Evolutionary conservation across 1,140 invertebrate genomes (phyloP), one percentile per base, ranked within the genome.

Genomic region (Vanessa atalanta): DNA sequence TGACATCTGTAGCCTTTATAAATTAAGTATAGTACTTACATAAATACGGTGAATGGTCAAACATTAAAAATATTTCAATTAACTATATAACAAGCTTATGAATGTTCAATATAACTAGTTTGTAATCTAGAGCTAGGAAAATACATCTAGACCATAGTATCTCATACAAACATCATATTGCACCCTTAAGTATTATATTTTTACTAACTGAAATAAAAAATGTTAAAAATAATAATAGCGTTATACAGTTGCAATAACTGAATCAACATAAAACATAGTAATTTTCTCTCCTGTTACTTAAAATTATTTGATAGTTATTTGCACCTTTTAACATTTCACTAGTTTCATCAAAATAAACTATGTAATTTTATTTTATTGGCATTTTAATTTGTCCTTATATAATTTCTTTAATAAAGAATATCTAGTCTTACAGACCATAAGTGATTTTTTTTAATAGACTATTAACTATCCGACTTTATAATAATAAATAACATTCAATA

Each of bases 311-410:
- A 73, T 65, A 70, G 79, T 87, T 83, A 81, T 88, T 89, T 88
- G 88, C 88, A 89, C 88, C 88, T 89, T 89, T 88, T 88, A 88
- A 89, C 87, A 81, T 85, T 78, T 86, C 81, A 79, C 77, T 78
- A 78, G 69, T 75, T 73, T 75, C 69, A 77, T 72, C 77, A 60
- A 79, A 83, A 80, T 79, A 82, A 79, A 82, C 8, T 60, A 60
- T 76, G 77, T 73, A 79, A 72, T 72, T 68, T 75, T 71, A 72
- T 63, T 63, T 50, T 55, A 57, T 47, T 64, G 20, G 47, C 11
- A 48, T 65, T 69, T 73, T 50, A 43, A 43, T 43, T 43, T 43
- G 9, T 43, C 37, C 37, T 43, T 43, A 43, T 43, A 43, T 43
- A 0, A 0, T 43, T 6, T 43, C 1, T 8, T 43, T 43, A 43